phyloP scores from a whole-genome alignment of 2,113 vertebrate species.

The Axis porcinus region DNA sequence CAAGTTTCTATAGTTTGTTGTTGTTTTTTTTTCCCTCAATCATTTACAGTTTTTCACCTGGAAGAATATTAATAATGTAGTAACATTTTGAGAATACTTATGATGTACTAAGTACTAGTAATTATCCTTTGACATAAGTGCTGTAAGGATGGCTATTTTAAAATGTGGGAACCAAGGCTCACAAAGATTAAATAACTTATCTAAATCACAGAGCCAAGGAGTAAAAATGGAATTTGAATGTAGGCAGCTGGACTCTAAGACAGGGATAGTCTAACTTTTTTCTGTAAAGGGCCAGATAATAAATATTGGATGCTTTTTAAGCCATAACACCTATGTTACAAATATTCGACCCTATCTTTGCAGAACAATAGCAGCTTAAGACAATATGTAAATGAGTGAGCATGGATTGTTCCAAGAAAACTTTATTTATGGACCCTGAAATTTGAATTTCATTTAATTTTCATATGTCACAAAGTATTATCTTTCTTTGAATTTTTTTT shows the following conservation, averaged over 20 bases:
- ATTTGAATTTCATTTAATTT: slow-evolving; percentile 12
- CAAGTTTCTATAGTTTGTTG: not conserved
- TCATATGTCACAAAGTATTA: not conserved
- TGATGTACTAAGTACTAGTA: not conserved
- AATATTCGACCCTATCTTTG: not conserved
- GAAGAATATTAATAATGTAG: not conserved
- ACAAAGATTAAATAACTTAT: not conserved
- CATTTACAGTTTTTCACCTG: not conserved
- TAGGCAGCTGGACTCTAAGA: not conserved
- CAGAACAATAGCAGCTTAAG: not conserved
- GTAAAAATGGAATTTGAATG: not conserved
- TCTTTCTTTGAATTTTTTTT: not conserved
- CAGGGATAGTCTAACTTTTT: not conserved
- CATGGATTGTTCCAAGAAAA: not conserved
- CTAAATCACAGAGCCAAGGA: not conserved
- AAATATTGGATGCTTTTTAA: not conserved
- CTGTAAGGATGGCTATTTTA: not conserved
- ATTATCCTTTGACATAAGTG: not conserved
- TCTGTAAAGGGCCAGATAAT: not conserved
- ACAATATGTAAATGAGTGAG: not conserved
- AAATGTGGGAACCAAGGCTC: not conserved
- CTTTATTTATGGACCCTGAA: not conserved
- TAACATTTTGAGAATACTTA: not conserved
- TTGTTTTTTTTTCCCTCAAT: not conserved
- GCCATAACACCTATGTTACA: not conserved